Conservation (phyloP, 2,888 invertebrate genomes). For the Hyposoter dolosus region DNA sequence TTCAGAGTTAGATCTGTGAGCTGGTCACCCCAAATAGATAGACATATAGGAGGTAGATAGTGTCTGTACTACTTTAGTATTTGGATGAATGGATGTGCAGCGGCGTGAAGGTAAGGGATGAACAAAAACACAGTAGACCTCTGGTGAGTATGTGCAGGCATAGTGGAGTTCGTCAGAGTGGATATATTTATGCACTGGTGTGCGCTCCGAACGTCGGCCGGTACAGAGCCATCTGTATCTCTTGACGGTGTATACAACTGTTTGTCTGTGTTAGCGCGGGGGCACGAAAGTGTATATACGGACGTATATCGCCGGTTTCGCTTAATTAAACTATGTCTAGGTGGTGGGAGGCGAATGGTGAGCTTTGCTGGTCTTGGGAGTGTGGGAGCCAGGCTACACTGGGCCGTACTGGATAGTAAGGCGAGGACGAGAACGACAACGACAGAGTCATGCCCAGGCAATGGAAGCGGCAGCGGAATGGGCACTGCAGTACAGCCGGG, state of each 20-base stretch:
- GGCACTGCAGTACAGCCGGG: slow-evolving; percentile 52
- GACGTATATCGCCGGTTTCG: slow-evolving; percentile 76
- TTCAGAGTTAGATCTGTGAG: slow-evolving; percentile 39
- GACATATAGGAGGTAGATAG: slow-evolving; percentile 24
- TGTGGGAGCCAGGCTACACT: slow-evolving; percentile 52
- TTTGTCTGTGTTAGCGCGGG: not conserved
- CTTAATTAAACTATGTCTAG: slow-evolving; percentile 82
- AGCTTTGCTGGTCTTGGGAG: slow-evolving; percentile 72
- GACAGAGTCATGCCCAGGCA: slow-evolving; percentile 71
- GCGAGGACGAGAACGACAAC: slow-evolving; percentile 65
- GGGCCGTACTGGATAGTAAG: slow-evolving; percentile 54
- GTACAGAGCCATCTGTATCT: slow-evolving; percentile 23
- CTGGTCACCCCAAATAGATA: not conserved
- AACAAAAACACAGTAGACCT: slow-evolving; percentile 46
- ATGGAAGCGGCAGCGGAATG: slow-evolving; percentile 28
- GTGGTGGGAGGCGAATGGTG: slow-evolving; percentile 68
- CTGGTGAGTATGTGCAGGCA: slow-evolving; percentile 21
- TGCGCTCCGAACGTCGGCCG: slow-evolving; percentile 33
- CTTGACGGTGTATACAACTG: slow-evolving; percentile 13
- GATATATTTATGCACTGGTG: slow-evolving; percentile 40
- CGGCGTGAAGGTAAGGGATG: slow-evolving; percentile 48
- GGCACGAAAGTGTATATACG: slow-evolving; percentile 14
- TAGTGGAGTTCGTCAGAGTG: slow-evolving; percentile 11
- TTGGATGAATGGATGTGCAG: slow-evolving; percentile 62
- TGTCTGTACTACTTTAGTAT: slow-evolving; percentile 50